Base-by-base conservation (phyloP, 1,140 invertebrate genomes). In the Melanaphis sacchari region DNA sequence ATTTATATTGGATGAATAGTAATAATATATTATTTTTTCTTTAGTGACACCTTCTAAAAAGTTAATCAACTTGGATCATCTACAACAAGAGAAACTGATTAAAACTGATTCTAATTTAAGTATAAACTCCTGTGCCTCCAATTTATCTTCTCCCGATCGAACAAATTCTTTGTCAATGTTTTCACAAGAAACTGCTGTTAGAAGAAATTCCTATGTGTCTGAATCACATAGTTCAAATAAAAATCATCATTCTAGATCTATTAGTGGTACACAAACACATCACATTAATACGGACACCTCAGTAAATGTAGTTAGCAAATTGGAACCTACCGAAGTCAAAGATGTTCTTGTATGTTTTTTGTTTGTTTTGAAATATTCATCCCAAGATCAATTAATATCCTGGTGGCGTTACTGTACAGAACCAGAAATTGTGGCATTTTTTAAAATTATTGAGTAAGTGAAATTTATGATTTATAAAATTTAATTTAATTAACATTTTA, bases 301-400 rank as follows among this genome's bases (percentile, higher is more conserved):
- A 38, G 49, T 54, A 31, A 89, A 89, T 24, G 98, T 38, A 26
- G 41, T 82, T 31, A 92, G 76, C 49, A 92, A 92, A 36, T 52
- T 92, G 8, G 98, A 95, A 96, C 98, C n/a, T 96, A 94, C 95
- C 22, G 98, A 99, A 96, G 97, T 98, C 52, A 97, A 97, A 95
- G 98, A 99, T 95, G 96, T 99, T 36, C 96, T 99, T 31, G 95
- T 99, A 3, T 98, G 98, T 95, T 98, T 99, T 95, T 95, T 99
- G 36, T 99, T 98, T 95, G 97, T 99, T 85, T 96, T 99, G 43
- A 99, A 98, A 95, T 97, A 99, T 95, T 95, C 99, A 88, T 97
- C 97, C 49, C 98, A 98, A 95, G 97, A 98, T 94, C 97, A 98
- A 94, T 96, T 99, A n/a, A 96, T 98, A 36, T 96, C 97, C 21